Base-by-base conservation (phyloP, 2,888 invertebrate species). In the Drosophila algonquin region DNA sequence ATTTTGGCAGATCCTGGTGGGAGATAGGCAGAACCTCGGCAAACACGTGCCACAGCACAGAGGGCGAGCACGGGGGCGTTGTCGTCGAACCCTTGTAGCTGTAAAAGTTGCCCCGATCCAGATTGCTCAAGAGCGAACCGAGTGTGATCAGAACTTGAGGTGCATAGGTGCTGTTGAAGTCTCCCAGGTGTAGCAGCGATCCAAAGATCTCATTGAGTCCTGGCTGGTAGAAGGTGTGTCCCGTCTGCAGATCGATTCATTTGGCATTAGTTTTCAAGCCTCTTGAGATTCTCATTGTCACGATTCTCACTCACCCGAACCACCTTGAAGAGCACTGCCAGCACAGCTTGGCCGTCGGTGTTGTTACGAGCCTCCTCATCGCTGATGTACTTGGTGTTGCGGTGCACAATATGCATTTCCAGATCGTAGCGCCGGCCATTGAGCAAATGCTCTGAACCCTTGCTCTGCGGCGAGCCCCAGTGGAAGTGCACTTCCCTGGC, bases 51-150 rank as follows among this genome's bases (percentile, higher is more conserved):
- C 96, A 96, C 8, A 94, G 93, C 46, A 96, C 95, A 0, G 93
- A 93, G 81, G 96, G 96, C 56, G 94, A 94, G 89, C 96, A 96
- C 1, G 89, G 93, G 0, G 96, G 96, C 0, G 96, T 96, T 6
- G 96, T 96, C 53, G 96, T 92, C 0, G 96, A 96, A 0, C 96
- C 96, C 44, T 75, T 76, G 58, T 91, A 91, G 9, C 90, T 85
- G 54, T 80, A 91, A 56, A 89, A 91, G 44, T 90, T 75, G 0
- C 81, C 88, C 7, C 86, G 80, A 50, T 90, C 76, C 46, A 91
- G 74, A 35, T 76, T 77, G 7, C 89, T 86, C 46, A 91, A 67
- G 18, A 91, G 71, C 0, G 90, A 87, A 3, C 81, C 89, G 16
- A 91, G 83, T 1, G 82, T 89, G 0, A 90, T 68, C 0, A 83